These are phyloP conservation scores for Propithecus deckenii DNA, from an alignment of 2,797 vertebrate genomes.

Conservation along the genomic window DNA sequence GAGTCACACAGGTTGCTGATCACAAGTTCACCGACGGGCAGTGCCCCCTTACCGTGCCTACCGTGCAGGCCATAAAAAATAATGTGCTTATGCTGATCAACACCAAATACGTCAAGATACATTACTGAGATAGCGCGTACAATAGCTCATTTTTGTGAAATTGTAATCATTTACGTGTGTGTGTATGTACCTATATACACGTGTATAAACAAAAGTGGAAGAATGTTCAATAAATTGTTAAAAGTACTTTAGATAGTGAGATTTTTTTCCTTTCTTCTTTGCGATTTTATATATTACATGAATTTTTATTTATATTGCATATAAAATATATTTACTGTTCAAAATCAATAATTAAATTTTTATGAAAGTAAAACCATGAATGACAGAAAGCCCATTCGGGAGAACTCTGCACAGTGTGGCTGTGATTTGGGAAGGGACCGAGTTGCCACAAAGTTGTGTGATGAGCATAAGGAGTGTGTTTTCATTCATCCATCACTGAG, in stretches of 20 bases:
- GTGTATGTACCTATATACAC: not conserved
- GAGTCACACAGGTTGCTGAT: not conserved
- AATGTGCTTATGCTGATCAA: not conserved
- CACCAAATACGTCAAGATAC: not conserved
- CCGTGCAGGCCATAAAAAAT: not conserved
- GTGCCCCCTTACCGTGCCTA: not conserved
- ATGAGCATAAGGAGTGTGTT: rapidly evolving
- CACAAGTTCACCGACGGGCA: not conserved
- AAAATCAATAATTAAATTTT: no score
- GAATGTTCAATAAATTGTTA: not conserved
- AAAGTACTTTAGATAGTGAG: not conserved
- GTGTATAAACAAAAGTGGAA: not conserved
- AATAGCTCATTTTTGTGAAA: not conserved
- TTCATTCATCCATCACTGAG: not conserved
- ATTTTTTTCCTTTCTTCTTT: not conserved
- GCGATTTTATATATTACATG: not conserved
- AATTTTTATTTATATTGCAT: not conserved
- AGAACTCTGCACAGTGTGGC: not conserved
- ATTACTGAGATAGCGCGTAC: not conserved
- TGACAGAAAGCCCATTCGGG: not conserved
- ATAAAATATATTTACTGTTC: not conserved
- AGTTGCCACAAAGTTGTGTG: not conserved
- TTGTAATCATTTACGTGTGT: not conserved
- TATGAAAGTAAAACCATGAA: not conserved
- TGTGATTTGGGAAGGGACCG: not conserved